A percentile compares a stretch with the other conserved stretches of the same genome.
These are phyloP conservation scores for Mobula birostris DNA, from an alignment of 2,113 vertebrate species.

Conservation along the genomic window DNA sequence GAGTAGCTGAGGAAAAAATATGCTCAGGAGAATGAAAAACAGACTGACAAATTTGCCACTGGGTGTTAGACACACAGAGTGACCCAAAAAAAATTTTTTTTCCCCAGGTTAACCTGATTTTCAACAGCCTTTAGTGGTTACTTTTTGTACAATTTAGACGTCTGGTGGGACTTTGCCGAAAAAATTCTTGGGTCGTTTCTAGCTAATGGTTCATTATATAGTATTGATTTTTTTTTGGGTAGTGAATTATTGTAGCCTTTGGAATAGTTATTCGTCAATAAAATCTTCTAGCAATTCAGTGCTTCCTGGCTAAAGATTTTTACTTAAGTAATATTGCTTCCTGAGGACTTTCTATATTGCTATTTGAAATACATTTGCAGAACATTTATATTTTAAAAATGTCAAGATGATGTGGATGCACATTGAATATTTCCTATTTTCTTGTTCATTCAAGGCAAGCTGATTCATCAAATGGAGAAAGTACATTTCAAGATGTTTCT, in stretches of 20 bases:
- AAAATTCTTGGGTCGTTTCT: not conserved
- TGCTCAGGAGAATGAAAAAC: too few species aligned
- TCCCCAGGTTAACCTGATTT: too few species aligned
- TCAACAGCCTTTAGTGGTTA: too few species aligned
- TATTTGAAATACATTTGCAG: not conserved
- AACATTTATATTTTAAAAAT: not conserved
- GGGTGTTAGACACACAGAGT: too few species aligned
- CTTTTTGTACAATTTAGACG: not conserved
- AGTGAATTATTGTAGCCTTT: not conserved
- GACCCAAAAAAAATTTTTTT: too few species aligned
- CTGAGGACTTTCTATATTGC: not conserved
- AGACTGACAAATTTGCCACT: too few species aligned
- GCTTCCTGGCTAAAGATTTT: not conserved
- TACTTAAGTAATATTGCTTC: not conserved
- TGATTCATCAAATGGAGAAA: constrained; percentile 71
- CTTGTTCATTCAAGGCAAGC: constrained; percentile 65
- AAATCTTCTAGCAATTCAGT: not conserved
- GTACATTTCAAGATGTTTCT: constrained; percentile 76
- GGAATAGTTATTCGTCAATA: not conserved
- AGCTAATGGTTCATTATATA: constrained; percentile 18
- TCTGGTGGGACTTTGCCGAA: not conserved
- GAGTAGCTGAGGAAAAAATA: too few species aligned
- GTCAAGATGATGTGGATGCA: not conserved
- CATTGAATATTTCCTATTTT: not conserved
- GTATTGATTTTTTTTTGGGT: not conserved